Conservation (phyloP, 2,113 vertebrate genomes). For the Bagarius yarrelli region DNA sequence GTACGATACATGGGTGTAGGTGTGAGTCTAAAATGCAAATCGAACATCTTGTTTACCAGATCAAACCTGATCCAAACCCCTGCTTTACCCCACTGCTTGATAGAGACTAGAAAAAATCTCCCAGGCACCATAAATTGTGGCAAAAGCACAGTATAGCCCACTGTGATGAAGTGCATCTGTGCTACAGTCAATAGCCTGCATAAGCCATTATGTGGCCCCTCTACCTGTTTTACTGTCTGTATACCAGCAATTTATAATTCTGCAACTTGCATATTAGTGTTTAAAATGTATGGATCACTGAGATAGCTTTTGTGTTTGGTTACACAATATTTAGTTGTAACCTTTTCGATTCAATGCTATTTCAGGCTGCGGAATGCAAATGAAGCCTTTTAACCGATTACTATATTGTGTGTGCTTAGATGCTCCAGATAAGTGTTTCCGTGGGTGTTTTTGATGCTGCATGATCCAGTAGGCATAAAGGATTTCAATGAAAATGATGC, state of each 20-base stretch:
- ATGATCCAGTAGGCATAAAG: slow-evolving; percentile 6
- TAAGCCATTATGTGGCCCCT: neutral
- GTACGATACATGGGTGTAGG: neutral
- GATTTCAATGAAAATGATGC: neutral
- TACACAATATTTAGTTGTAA: neutral
- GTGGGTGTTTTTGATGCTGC: slow-evolving; percentile 28
- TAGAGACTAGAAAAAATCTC: neutral
- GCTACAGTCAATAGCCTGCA: neutral
- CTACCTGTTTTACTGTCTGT: neutral
- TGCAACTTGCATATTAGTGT: neutral
- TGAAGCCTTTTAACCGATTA: neutral
- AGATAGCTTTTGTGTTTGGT: neutral
- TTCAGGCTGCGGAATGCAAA: slow-evolving; percentile 15
- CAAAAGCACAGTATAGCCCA: slow-evolving; percentile 8
- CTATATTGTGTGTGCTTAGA: slow-evolving; percentile 3
- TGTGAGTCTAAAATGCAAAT: neutral
- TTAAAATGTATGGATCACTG: neutral
- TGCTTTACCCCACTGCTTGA: neutral
- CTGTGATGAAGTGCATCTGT: slow-evolving; percentile 12
- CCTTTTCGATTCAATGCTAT: neutral
- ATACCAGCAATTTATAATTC: neutral
- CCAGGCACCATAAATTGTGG: slow-evolving; percentile 3
- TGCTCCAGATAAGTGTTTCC: slow-evolving; percentile 20
- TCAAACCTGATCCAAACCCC: too few relatives aligned
- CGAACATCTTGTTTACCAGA: too few relatives aligned